Percentiles rank a stretch among this genome's conserved stretches.
phyloP scores from a whole-genome alignment of 2,888 invertebrate genomes.

The Callosobruchus maculatus region DNA sequence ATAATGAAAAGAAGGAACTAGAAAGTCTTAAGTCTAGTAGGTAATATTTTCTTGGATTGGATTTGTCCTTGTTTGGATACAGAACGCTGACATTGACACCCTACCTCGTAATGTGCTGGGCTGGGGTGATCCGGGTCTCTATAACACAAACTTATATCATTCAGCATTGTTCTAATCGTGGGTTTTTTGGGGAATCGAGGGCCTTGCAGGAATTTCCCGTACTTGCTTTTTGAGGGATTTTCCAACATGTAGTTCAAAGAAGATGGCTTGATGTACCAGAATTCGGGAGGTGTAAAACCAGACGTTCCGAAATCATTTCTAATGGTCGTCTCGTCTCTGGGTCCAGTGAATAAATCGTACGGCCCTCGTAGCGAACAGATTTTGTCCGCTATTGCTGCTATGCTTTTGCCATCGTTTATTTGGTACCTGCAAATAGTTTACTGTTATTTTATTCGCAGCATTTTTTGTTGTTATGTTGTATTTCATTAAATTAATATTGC shows the following conservation, averaged over 20 bases:
- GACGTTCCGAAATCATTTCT: slow-evolving; percentile 53
- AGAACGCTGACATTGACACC: background rate
- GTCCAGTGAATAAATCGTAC: slow-evolving; percentile 50
- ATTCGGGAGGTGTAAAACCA: slow-evolving; percentile 30
- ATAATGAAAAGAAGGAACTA: too few relatives aligned
- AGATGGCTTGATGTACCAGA: slow-evolving; percentile 34
- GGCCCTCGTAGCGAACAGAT: slow-evolving; percentile 41
- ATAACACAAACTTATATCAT: slow-evolving; percentile 52
- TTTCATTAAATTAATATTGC: too few relatives aligned
- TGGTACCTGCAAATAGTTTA: background rate
- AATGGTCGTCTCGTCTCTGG: slow-evolving; percentile 51
- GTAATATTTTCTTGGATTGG: too few relatives aligned
- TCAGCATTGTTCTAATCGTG: slow-evolving; percentile 50
- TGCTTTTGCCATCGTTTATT: slow-evolving; percentile 9
- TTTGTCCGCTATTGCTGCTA: slow-evolving; percentile 15
- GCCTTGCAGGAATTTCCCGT: slow-evolving; percentile 38
- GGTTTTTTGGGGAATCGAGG: slow-evolving; percentile 43
- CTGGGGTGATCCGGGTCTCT: slow-evolving; percentile 53
- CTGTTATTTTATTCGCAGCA: too few relatives aligned
- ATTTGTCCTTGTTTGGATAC: too few relatives aligned
- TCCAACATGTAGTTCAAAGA: slow-evolving; percentile 35
- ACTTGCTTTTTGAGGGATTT: slow-evolving; percentile 32
- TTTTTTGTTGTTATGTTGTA: too few relatives aligned
- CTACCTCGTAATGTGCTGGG: slow-evolving; percentile 48
- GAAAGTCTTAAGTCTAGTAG: too few relatives aligned